Conservation (phyloP, 2,113 vertebrate species). For the Rhinolophus sinicus region DNA sequence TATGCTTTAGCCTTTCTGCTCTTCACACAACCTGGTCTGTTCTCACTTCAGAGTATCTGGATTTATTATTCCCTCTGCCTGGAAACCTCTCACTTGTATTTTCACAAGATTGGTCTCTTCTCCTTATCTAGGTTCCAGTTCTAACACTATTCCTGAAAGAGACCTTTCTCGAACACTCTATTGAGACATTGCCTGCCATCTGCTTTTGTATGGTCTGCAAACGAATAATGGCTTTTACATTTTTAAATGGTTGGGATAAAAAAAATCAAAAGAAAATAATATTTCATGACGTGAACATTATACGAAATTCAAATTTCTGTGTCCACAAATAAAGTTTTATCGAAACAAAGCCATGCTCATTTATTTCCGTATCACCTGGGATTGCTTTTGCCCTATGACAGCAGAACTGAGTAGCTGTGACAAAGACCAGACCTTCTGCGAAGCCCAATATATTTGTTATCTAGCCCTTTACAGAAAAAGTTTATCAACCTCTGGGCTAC, state of each 20-base stretch:
- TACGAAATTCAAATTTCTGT: neutral
- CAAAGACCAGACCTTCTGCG: neutral
- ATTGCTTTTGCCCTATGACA: neutral
- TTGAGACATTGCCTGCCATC: neutral
- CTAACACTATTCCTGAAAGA: neutral
- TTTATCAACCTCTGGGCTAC: neutral
- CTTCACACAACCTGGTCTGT: neutral
- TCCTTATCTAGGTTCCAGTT: neutral
- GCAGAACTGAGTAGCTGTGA: neutral
- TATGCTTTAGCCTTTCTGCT: neutral
- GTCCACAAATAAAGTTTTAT: neutral
- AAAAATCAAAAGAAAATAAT: neutral
- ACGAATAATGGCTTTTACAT: neutral
- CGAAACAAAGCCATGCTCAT: neutral
- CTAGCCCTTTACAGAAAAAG: neutral
- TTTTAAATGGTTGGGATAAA: neutral
- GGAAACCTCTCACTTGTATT: neutral
- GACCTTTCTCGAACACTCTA: neutral
- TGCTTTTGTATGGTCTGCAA: neutral
- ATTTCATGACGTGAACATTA: neutral
- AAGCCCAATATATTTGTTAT: neutral
- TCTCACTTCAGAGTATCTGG: neutral
- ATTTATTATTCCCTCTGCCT: neutral
- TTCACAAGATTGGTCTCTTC: neutral
- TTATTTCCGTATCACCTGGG: neutral